A percentile compares a stretch with the other conserved stretches of the same genome.
phyloP scores from a whole-genome alignment of 2,797 vertebrate species.

The Sphenodon punctatus region DNA sequence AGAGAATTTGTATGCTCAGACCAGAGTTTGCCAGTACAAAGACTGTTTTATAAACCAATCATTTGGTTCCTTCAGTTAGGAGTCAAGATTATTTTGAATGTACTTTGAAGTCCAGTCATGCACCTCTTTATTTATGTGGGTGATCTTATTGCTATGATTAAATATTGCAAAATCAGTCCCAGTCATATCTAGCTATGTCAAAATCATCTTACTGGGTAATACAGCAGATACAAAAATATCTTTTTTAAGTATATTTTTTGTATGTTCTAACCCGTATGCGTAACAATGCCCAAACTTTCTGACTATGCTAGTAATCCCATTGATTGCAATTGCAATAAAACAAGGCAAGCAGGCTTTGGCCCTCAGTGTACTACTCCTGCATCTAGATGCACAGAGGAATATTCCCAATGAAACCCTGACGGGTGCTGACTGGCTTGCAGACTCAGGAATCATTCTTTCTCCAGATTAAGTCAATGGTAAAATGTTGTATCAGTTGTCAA shows the following conservation, averaged over 20 bases:
- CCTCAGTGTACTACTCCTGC: too few relatives aligned
- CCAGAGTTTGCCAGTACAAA: too few relatives aligned
- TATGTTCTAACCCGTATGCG: rapidly evolving
- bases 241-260: too few relatives aligned
- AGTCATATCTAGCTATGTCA: not conserved
- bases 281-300: not conserved
- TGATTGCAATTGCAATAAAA: rapidly evolving
- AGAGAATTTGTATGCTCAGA: too few relatives aligned
- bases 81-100: too few relatives aligned
- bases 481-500: too few relatives aligned
- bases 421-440: not conserved
- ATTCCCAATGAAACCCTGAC: not conserved
- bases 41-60: too few relatives aligned
- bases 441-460: not conserved
- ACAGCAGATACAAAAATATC: too few relatives aligned
- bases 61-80: too few relatives aligned
- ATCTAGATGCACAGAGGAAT: not conserved
- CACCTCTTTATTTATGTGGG: rapidly evolving
- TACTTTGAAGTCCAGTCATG: not conserved
- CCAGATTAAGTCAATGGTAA: rapidly evolving
- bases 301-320: rapidly evolving
- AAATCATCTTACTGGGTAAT: too few relatives aligned
- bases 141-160: rapidly evolving
- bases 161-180: not conserved
- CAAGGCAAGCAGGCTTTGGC: not conserved